Percentiles rank a stretch among this genome's conserved stretches.
Conservation (phyloP, 2,888 invertebrate genomes). For the Cantharis lateralis region DNA sequence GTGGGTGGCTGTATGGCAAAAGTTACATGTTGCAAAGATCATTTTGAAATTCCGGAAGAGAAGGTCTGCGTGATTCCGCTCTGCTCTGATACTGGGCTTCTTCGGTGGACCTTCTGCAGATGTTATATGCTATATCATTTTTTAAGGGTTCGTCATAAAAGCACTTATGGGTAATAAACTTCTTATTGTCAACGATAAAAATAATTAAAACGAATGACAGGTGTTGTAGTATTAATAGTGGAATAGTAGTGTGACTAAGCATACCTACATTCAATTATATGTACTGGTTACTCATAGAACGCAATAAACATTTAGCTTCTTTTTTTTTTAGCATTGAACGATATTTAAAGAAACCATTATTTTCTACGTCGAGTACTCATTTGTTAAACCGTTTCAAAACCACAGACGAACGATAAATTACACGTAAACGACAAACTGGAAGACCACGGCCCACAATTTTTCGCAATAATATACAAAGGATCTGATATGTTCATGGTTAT, state of each 20-base stretch:
- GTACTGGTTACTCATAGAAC: background rate
- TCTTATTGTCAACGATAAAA: background rate
- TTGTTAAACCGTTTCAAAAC: background rate
- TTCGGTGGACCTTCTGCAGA: background rate
- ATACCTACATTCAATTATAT: background rate
- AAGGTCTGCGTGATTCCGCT: background rate
- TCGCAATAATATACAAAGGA: background rate
- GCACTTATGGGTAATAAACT: background rate
- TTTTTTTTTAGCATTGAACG: background rate
- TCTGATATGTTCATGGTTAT: slow-evolving; percentile 17
- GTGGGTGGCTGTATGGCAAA: background rate
- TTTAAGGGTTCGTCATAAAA: background rate
- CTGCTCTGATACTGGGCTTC: background rate
- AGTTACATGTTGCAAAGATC: background rate
- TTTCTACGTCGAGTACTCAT: background rate
- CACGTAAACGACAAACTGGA: background rate
- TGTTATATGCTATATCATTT: background rate
- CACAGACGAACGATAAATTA: background rate
- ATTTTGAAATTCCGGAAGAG: background rate
- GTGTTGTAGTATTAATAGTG: background rate
- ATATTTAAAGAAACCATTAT: background rate
- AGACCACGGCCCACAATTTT: background rate
- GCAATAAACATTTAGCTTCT: background rate
- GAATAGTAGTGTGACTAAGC: background rate
- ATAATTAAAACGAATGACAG: background rate